Evolutionary conservation across 2,113 vertebrate genomes (phyloP).

Genomic region (Chionomys nivalis): DNA sequence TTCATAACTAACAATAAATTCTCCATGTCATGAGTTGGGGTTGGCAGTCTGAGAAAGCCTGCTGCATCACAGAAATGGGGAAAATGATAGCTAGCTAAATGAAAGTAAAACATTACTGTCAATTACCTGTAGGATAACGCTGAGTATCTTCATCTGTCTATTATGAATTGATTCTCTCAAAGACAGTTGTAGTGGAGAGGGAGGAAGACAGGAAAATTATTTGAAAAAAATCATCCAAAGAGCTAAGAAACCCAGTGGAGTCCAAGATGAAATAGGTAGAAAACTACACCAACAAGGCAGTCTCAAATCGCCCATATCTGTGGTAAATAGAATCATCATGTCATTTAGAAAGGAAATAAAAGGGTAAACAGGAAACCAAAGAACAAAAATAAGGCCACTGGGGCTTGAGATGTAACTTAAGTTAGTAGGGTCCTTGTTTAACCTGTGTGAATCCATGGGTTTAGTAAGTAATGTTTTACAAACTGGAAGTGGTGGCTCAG

Average conservation of each 20-base stretch:
- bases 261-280: neutral
- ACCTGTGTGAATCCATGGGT: neutral
- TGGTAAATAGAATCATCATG: neutral
- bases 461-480: neutral
- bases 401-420: neutral
- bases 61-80: neutral
- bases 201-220: too few relatives aligned
- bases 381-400: neutral
- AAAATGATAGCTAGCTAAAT: too few relatives aligned
- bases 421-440: neutral
- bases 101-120: neutral
- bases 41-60: too few relatives aligned
- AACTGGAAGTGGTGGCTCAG: neutral
- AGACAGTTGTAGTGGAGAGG: neutral
- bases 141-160: neutral
- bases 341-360: neutral
- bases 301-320: neutral
- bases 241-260: neutral
- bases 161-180: neutral
- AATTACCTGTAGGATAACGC: neutral
- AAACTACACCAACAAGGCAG: neutral
- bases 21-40: too few relatives aligned
- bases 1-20: too few relatives aligned
- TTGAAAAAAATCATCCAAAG: neutral
- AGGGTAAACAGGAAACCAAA: neutral